Base-by-base conservation (phyloP, 2,888 invertebrate genomes). In the Lydus trimaculatus region DNA sequence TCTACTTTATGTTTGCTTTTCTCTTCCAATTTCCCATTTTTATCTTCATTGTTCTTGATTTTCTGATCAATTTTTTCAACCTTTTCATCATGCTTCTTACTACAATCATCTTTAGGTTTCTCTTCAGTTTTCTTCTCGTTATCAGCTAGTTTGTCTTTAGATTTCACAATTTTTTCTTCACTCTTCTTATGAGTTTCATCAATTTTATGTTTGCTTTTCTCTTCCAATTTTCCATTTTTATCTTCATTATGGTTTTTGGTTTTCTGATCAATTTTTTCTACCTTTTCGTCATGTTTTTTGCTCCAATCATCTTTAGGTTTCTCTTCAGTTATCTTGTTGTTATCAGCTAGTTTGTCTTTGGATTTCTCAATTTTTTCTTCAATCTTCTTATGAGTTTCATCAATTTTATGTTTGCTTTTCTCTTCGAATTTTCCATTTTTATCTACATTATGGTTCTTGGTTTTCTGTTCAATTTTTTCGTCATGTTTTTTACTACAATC, bases 1-100 rank as follows among this genome's bases (percentile, higher is more conserved):
- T 63, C 56, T 20, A 31, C 17, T 63, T 31, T 65, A n/a, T 63
- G 63, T 25, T 63, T 63, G 7, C 5, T 43, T 43, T 17, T 43
- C 43, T 17, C 20, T 7, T 61, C 25, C 13, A 36, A 43, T 17
- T 43, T n/a, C 5, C 17, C 43, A 31, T 5, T 59, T 17, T 31
- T n/a, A 23, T 13, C 52, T 1, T 61, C 60, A 31, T 28, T 60
- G 11, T 60, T 43, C 28, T 11, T 64, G 23, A 11, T 17, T 3
- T 13, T 63, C 1, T 48, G n/a, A 39, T 63, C 17, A 1, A 31
- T 17, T 13, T 23, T 28, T 25, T 31, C 15, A 23, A 7, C 31
- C 31, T 64, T 36, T 20, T n/a, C 6, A n/a, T 13, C 36, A 11
- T n/a, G n/a, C 11, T 39, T 31, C 17, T 17, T n/a, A n/a, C n/a